Base-by-base conservation (phyloP, 2,113 vertebrate species). In the Percopsis transmontana region DNA sequence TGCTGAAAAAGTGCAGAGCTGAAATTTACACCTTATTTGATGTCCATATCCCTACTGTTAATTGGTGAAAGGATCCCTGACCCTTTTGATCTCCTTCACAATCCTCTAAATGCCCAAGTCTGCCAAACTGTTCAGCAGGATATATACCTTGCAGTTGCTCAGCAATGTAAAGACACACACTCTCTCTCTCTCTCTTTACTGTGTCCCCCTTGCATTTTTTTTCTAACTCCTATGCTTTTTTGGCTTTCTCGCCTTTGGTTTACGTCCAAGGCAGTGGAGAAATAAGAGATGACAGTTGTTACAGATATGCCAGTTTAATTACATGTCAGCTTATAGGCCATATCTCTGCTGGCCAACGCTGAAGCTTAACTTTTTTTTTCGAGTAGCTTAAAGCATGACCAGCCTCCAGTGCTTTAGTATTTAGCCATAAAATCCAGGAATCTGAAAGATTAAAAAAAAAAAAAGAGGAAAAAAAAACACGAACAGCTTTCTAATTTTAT, bases 271-370 rank as follows among this genome's bases (percentile, higher is more conserved):
- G 84, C 92, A 91, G 91, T 93, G 92, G 91, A 94, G 96, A 95
- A 96, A 93, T 95, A 94, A 95, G 95, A 96, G 95, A 94, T 95
- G 96, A 95, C 95, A 95, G 96, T 96, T 95, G 95, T 95, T 96
- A 94, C 86, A 96, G 96, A 97, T 94, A 95, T 90, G 93, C 94
- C 78, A 88, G 93, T 96, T 97, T 97, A 96, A 97, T 97, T 96
- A 95, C 96, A 96, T 97, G 96, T 97, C 96, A 96, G 95, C 96
- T 97, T 95, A 96, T 81, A 91, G 93, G 91, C 85, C 92, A 92
- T 95, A 96, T 97, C 95, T 96, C 88, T 76, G 94, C 94, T 94
- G 94, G 95, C 93, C 93, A 92, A 94, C 86, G 87, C 93, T 83
- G 91, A 94, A 94, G 95, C 96, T 97, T 95, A 94, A 95, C 94